Percentiles rank a stretch among this genome's conserved stretches.
Evolutionary conservation across 2,797 vertebrate species (phyloP).

Genomic region (Linurgus olivaceus): DNA sequence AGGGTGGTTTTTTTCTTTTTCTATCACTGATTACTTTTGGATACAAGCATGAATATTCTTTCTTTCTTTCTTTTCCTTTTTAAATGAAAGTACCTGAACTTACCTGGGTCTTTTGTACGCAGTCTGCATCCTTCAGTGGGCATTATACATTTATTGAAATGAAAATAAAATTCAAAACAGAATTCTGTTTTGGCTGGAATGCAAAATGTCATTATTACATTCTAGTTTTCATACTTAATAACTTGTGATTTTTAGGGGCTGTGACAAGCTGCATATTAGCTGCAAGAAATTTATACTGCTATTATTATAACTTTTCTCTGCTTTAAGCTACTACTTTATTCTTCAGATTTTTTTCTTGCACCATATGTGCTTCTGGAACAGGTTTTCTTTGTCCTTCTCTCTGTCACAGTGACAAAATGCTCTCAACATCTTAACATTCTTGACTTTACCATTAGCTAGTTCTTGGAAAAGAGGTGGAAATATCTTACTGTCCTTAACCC

Average conservation of each 20-base stretch:
- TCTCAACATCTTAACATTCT: not conserved
- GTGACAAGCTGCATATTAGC: slow-evolving; percentile 33
- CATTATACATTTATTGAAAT: not conserved
- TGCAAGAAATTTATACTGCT: not conserved
- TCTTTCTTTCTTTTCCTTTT: not conserved
- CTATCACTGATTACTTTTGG: not conserved
- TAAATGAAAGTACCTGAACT: not conserved
- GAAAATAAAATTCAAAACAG: slow-evolving; percentile 21
- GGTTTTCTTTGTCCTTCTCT: not conserved
- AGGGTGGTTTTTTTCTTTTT: not conserved
- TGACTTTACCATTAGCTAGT: not conserved
- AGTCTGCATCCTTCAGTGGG: slow-evolving; percentile 10
- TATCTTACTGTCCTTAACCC: not conserved
- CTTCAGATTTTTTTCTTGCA: not conserved
- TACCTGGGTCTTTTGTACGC: not conserved
- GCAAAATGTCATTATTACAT: not conserved
- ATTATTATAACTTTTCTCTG: not conserved
- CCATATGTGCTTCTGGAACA: not conserved
- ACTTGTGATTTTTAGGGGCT: slow-evolving; percentile 36
- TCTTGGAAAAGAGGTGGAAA: not conserved
- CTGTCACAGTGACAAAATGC: not conserved
- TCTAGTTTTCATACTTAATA: slow-evolving; percentile 14
- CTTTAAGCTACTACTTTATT: not conserved
- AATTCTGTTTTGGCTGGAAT: slow-evolving; percentile 14
- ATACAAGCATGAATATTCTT: not conserved